phyloP scores from a whole-genome alignment of 2,113 vertebrate genomes.

The Indicator maculatus region DNA sequence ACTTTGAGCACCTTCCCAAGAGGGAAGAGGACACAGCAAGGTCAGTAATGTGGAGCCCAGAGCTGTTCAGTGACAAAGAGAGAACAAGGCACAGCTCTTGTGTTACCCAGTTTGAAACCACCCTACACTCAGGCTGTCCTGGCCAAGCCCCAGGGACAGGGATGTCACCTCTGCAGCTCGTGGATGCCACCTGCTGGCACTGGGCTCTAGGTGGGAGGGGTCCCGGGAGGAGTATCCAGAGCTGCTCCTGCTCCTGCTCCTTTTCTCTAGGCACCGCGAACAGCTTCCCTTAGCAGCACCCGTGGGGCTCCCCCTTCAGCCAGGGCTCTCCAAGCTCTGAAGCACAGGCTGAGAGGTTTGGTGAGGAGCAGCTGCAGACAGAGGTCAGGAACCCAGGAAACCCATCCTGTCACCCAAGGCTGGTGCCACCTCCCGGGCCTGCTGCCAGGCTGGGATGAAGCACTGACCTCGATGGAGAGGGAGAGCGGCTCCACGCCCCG shows the following conservation, averaged over 20 bases:
- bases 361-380: background rate
- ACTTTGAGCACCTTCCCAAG: background rate
- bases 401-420: background rate
- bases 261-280: background rate
- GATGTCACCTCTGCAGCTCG: background rate
- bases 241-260: background rate
- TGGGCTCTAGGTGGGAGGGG: background rate
- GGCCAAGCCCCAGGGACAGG: background rate
- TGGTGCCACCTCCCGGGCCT: accelerated
- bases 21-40: background rate
- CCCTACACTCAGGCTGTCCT: accelerated
- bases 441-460: background rate
- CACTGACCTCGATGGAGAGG: slow-evolving; percentile 85
- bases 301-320: accelerated
- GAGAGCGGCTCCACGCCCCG: slow-evolving; percentile 82
- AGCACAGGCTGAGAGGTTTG: background rate
- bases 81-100: background rate
- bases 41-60: background rate
- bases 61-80: background rate
- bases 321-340: background rate
- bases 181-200: slow-evolving; percentile 45
- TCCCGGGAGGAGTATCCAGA: background rate
- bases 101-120: background rate
- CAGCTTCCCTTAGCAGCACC: background rate
- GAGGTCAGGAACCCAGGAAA: background rate